These are phyloP conservation scores for Meloidogyne exigua DNA, from an alignment of 1,140 invertebrate species.

Conservation along the genomic window DNA sequence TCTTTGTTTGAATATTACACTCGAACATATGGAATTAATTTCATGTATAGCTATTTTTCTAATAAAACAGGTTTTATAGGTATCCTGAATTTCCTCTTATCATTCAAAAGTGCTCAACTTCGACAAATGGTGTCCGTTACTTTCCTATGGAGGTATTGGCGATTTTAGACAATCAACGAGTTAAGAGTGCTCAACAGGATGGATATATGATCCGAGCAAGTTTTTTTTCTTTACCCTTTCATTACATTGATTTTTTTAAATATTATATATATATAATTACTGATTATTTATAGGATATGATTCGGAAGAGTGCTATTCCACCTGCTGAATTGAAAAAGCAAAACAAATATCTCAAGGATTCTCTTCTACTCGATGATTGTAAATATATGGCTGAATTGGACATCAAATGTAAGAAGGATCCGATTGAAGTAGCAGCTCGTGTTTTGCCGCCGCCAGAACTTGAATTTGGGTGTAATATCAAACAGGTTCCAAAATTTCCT, in stretches of 20 bases:
- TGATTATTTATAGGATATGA: conserved; percentile 18
- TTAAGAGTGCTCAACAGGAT: conserved; percentile 3
- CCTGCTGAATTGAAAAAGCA: conserved; percentile 8
- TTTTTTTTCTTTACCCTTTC: background rate
- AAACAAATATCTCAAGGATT: background rate
- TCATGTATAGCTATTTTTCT: background rate
- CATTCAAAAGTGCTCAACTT: background rate
- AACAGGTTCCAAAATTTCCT: background rate
- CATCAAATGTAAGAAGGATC: background rate
- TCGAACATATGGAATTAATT: background rate
- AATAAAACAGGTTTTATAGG: conserved; percentile 5
- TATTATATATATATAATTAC: too few relatives aligned
- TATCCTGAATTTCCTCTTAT: conserved; percentile 14
- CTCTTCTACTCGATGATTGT: background rate
- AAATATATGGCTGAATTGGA: background rate
- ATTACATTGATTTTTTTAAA: background rate
- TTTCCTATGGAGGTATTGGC: conserved; percentile 19
- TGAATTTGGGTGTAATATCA: background rate
- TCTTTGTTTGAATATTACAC: background rate
- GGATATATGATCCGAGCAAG: background rate
- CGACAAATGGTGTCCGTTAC: background rate
- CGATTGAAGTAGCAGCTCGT: background rate
- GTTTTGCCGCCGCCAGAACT: conserved; percentile 9
- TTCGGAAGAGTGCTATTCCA: background rate
- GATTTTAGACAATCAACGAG: conserved; percentile 22